A percentile compares a stretch with the other conserved stretches of the same genome.
phyloP scores from a whole-genome alignment of 2,888 invertebrate species.

The Ennomos fuscantarius region DNA sequence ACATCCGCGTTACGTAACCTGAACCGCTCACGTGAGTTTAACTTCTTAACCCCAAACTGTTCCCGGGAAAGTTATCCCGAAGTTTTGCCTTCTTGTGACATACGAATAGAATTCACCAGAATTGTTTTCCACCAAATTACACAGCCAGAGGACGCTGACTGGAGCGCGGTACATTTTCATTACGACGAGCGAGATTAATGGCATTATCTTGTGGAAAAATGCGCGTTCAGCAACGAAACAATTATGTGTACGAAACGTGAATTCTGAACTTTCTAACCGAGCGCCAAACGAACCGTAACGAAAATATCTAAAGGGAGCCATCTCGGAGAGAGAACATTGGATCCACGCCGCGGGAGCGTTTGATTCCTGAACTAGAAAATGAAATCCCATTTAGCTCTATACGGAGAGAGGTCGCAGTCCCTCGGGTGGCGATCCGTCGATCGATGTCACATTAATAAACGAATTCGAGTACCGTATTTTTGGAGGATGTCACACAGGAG shows the following conservation, averaged over 20 bases:
- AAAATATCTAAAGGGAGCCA: slow-evolving; percentile 60
- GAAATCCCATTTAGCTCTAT: slow-evolving; percentile 73
- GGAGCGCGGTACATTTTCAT: slow-evolving; percentile 69
- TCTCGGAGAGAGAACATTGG: slow-evolving; percentile 59
- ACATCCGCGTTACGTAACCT: slow-evolving; percentile 40
- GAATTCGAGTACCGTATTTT: slow-evolving; percentile 69
- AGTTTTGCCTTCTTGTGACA: slow-evolving; percentile 48
- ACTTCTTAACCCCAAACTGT: slow-evolving; percentile 56
- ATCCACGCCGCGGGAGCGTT: slow-evolving; percentile 63
- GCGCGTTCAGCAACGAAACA: slow-evolving; percentile 65
- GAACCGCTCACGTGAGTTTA: slow-evolving; percentile 50
- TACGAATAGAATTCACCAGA: slow-evolving; percentile 54
- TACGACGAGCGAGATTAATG: slow-evolving; percentile 70
- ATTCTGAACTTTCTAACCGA: slow-evolving; percentile 46
- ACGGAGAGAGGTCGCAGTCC: slow-evolving; percentile 56
- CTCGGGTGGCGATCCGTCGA: slow-evolving; percentile 53
- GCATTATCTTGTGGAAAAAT: slow-evolving; percentile 76
- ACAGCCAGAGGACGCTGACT: slow-evolving; percentile 48
- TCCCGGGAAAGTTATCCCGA: slow-evolving; percentile 44
- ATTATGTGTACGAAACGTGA: slow-evolving; percentile 59
- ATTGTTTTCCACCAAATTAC: slow-evolving; percentile 63
- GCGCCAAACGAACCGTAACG: slow-evolving; percentile 59
- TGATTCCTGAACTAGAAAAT: slow-evolving; percentile 82
- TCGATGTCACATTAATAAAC: slow-evolving; percentile 78
- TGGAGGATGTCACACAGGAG: slow-evolving; percentile 64